Evolutionary conservation across 64 coral and sea anemone species (phyloP).

Genomic region (Stichodactyla mertensii): DNA sequence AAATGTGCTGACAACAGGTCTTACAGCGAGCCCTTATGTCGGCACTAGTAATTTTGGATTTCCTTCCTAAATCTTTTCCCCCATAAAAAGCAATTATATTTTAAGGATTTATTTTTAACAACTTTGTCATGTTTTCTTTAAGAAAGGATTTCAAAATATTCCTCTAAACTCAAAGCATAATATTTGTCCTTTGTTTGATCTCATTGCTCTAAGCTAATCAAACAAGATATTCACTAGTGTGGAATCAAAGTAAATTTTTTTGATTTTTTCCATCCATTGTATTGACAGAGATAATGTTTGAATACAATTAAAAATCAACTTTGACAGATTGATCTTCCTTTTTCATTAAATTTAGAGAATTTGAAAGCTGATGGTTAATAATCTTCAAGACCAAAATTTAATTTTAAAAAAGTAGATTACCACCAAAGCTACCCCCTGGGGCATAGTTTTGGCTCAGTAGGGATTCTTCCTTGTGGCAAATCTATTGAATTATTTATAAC

Average conservation of each 20-base stretch:
- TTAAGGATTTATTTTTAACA: background rate
- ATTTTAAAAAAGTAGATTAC: slow-evolving; percentile 10
- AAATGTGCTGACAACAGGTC: background rate
- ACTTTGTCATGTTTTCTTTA: background rate
- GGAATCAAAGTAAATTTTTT: background rate
- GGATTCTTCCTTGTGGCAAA: slow-evolving; percentile 16
- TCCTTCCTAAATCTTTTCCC: background rate
- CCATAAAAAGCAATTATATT: background rate
- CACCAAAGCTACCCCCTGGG: background rate
- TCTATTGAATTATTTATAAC: slow-evolving; percentile 12
- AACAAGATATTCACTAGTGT: background rate
- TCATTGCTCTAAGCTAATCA: background rate
- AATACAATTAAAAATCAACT: background rate
- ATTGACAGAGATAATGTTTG: background rate
- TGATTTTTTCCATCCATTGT: background rate
- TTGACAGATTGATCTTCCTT: background rate
- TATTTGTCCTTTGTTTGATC: background rate
- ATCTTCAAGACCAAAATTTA: slow-evolving; percentile 18
- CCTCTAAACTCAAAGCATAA: background rate
- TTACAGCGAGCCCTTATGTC: background rate
- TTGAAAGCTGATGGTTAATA: background rate
- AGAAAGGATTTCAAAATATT: background rate
- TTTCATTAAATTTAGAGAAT: background rate
- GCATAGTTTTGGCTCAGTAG: background rate
- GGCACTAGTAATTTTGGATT: background rate